These are phyloP conservation scores for Drosophila putrida DNA, from an alignment of 2,888 invertebrate genomes.

Conservation along the genomic window DNA sequence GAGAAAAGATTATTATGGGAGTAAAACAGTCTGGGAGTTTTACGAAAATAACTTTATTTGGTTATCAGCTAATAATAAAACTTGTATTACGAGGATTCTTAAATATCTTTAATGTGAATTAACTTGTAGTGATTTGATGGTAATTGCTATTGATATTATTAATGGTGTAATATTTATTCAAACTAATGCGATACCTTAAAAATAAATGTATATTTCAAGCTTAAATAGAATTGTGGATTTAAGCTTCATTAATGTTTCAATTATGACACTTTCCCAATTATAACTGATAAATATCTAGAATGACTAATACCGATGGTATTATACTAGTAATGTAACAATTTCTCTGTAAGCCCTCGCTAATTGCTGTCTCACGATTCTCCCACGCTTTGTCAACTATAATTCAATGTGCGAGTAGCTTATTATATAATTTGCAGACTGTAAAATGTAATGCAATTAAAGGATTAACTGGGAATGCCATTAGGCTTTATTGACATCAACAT, in stretches of 20 bases:
- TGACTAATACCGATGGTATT: no score
- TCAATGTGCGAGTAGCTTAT: slow-evolving; percentile 55
- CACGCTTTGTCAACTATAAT: slow-evolving; percentile 34
- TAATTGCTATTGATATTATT: neutral
- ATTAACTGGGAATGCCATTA: slow-evolving; percentile 74
- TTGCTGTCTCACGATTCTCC: slow-evolving; percentile 7
- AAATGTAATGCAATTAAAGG: slow-evolving; percentile 77
- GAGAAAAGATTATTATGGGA: neutral
- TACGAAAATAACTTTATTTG: neutral
- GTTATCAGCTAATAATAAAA: neutral
- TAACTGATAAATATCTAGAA: no score
- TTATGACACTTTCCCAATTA: no score
- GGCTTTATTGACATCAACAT: slow-evolving; percentile 59
- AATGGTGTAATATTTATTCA: no score
- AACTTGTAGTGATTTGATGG: neutral
- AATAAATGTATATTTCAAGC: no score
- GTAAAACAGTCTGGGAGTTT: neutral
- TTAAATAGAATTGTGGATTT: no score
- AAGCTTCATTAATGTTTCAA: no score
- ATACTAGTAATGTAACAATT: slow-evolving; percentile 5
- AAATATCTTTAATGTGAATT: neutral
- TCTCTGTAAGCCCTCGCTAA: slow-evolving; percentile 36
- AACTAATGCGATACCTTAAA: no score
- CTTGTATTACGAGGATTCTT: neutral
- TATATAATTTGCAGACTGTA: slow-evolving; percentile 75